Percentiles rank a stretch among this genome's conserved stretches.
Evolutionary conservation across 2,797 vertebrate species (phyloP).

Genomic region (Acrossocheilus fasciatus): DNA sequence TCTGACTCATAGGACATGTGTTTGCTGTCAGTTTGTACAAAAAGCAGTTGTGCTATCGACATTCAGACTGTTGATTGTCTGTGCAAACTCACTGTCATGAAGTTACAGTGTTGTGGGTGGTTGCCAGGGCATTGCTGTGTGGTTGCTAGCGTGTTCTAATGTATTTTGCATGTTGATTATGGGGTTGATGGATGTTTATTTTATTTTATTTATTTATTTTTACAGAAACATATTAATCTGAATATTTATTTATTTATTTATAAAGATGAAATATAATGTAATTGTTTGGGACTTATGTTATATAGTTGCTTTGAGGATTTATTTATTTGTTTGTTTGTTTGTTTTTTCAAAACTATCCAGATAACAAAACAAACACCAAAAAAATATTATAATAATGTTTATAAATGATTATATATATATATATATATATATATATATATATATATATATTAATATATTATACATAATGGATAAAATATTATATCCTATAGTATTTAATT

Average conservation of each 20-base stretch:
- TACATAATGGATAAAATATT: neutral
- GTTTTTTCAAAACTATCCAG: neutral
- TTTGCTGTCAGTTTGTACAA: conserved; percentile 8
- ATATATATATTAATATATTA: too few species aligned
- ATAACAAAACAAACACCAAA: neutral
- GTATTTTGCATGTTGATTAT: neutral
- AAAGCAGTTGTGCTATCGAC: neutral
- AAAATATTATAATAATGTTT: too few species aligned
- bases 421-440: too few species aligned
- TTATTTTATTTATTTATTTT: neutral
- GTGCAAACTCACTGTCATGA: neutral
- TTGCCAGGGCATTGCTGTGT: neutral
- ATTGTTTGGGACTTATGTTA: neutral
- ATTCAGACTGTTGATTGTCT: neutral
- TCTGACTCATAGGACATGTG: conserved; percentile 20
- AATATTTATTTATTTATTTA: neutral
- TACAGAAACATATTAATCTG: neutral
- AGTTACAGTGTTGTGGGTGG: neutral
- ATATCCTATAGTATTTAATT: neutral
- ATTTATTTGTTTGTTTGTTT: neutral
- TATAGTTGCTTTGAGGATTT: neutral
- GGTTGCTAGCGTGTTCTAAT: neutral
- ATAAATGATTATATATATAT: too few species aligned
- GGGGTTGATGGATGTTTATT: neutral
- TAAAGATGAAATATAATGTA: neutral